These are phyloP conservation scores for Sebastes minor DNA, from an alignment of 2,797 vertebrate genomes.

Conservation along the genomic window DNA sequence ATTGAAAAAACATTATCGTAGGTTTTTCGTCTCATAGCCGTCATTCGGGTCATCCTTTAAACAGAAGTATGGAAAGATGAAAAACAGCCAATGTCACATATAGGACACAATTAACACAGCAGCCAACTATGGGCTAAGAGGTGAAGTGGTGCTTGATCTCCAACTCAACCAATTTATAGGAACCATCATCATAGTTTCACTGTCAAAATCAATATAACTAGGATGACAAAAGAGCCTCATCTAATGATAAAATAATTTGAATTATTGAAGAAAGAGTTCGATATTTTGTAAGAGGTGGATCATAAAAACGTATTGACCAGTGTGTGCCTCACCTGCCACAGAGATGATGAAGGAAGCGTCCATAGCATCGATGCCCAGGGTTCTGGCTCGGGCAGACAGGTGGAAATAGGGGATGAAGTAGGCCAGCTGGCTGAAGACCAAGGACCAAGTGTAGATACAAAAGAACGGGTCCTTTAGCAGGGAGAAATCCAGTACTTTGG, in stretches of 20 bases:
- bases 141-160: background rate
- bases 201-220: background rate
- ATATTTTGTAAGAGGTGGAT: background rate
- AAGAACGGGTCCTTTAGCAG: conserved; percentile 91
- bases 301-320: background rate
- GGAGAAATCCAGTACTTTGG: conserved; percentile 87
- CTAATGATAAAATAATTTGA: background rate
- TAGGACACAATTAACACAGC: too few species aligned
- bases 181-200: background rate
- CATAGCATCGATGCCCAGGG: conserved; percentile 88
- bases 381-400: conserved; percentile 90
- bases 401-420: conserved; percentile 94
- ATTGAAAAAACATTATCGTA: too few species aligned
- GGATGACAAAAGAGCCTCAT: background rate
- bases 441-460: conserved; percentile 92
- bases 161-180: background rate
- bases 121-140: too few species aligned
- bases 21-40: too few species aligned
- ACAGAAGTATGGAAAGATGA: too few species aligned
- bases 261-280: background rate
- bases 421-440: conserved; percentile 93
- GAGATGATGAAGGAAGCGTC: conserved; percentile 93
- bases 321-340: conserved; percentile 86
- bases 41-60: too few species aligned
- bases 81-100: too few species aligned